phyloP scores from a whole-genome alignment of 2,888 invertebrate genomes.

The Nomada fucata region DNA sequence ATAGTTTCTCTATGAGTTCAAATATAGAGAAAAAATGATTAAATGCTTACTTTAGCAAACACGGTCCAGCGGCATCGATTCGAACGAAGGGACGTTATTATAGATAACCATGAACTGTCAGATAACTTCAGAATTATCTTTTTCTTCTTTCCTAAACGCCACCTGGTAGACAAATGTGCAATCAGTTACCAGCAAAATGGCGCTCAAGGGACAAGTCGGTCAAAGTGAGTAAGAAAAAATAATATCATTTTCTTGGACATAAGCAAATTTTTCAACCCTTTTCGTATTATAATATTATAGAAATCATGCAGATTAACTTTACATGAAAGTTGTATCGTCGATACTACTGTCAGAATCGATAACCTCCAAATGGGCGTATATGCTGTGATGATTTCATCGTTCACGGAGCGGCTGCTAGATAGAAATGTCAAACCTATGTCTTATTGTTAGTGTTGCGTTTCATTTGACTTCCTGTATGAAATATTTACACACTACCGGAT shows the following conservation, averaged over 20 bases:
- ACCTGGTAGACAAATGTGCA: conserved; percentile 63
- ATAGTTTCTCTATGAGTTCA: neutral
- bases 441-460: neutral
- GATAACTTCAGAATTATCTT: conserved; percentile 56
- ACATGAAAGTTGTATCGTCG: conserved; percentile 1
- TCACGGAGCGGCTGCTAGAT: conserved; percentile 65
- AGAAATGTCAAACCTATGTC: conserved; percentile 73
- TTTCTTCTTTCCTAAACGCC: conserved; percentile 51
- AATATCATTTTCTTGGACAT: conserved; percentile 52
- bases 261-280: conserved; percentile 10
- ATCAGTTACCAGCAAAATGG: conserved; percentile 88
- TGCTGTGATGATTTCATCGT: conserved; percentile 77
- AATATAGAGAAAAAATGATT: neutral
- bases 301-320: conserved; percentile 4
- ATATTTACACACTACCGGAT: neutral
- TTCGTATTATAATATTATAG: neutral
- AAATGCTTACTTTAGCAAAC: conserved; percentile 24
- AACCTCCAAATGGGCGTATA: conserved; percentile 62
- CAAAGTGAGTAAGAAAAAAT: conserved; percentile 90
- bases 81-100: conserved; percentile 23
- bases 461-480: neutral
- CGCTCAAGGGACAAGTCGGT: conserved; percentile 93
- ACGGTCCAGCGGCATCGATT: conserved; percentile 42
- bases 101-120: conserved; percentile 32
- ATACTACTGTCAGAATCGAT: conserved; percentile 37